These are phyloP conservation scores for Oasisia sp. DNA, from an alignment of 2,888 invertebrate genomes.

Conservation along the genomic window DNA sequence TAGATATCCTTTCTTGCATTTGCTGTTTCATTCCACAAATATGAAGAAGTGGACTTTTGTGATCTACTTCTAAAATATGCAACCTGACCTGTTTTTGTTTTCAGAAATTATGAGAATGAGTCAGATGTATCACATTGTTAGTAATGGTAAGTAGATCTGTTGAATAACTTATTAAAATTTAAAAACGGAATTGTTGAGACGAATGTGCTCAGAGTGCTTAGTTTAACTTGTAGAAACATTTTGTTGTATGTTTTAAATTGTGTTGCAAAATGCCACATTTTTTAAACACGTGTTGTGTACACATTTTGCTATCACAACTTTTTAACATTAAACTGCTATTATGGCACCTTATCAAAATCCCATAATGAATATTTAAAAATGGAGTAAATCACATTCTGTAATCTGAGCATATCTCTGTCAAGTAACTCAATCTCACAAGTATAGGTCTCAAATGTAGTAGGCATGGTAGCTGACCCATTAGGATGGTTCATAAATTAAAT, in stretches of 20 bases:
- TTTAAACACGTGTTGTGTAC: slow-evolving; percentile 17
- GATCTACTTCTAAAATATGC: background rate
- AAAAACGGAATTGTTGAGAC: background rate
- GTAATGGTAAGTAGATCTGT: slow-evolving; percentile 54
- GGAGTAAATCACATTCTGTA: no score
- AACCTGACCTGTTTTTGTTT: slow-evolving; percentile 21
- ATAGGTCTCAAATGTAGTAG: no score
- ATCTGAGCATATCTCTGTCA: no score
- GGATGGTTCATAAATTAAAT: no score
- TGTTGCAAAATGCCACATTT: background rate
- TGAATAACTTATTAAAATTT: background rate
- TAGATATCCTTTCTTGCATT: background rate
- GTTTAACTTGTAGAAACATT: background rate
- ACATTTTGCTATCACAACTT: background rate
- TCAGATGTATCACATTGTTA: slow-evolving; percentile 57
- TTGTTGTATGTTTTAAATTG: background rate
- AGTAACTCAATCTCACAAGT: no score
- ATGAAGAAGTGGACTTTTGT: background rate
- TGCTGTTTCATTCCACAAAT: background rate
- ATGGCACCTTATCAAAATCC: background rate
- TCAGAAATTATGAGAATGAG: slow-evolving; percentile 30
- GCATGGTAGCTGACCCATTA: no score
- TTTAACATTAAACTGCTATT: background rate
- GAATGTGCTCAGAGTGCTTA: background rate
- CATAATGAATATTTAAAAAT: no score